Evolutionary conservation across 2,797 vertebrate genomes (phyloP).

Genomic region (Amblyopsis hoosieri): DNA sequence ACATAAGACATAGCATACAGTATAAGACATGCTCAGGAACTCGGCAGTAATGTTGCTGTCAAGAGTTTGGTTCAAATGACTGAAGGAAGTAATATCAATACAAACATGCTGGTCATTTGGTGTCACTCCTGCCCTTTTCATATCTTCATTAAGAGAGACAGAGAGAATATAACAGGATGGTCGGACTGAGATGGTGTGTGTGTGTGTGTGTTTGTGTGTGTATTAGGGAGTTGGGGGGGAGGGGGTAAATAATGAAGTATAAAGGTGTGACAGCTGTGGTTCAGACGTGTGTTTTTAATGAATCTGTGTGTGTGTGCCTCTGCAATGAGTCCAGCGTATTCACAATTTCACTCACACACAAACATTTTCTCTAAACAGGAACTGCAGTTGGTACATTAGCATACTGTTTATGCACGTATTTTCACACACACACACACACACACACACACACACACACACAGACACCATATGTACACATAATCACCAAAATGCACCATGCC

Average conservation of each 20-base stretch:
- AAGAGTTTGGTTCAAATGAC: not conserved
- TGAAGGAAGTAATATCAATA: not conserved
- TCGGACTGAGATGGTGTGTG: not conserved
- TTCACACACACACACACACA: conserved; percentile 6
- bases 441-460: conserved; percentile 5
- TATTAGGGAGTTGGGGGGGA: not conserved
- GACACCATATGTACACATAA: not conserved
- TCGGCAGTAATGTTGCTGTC: not conserved
- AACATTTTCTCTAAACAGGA: conserved; percentile 8
- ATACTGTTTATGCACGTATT: not conserved
- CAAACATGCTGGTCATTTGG: conserved; percentile 30
- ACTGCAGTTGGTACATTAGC: conserved; percentile 4
- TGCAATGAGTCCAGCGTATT: conserved; percentile 27
- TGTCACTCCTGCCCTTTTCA: conserved; percentile 39
- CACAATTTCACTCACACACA: conserved; percentile 9
- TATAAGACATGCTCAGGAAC: too few species aligned
- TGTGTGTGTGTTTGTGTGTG: not conserved
- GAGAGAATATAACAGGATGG: not conserved
- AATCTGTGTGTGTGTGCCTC: conserved; percentile 54
- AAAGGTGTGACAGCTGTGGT: not conserved
- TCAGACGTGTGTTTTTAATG: conserved; percentile 59
- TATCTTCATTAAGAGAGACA: conserved; percentile 12
- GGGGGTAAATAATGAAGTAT: not conserved
- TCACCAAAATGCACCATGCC: not conserved
- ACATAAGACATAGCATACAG: too few species aligned